Percentiles rank a stretch among this genome's conserved stretches.
phyloP scores from a whole-genome alignment of 2,797 vertebrate genomes.

The Pelobates cultripes region DNA sequence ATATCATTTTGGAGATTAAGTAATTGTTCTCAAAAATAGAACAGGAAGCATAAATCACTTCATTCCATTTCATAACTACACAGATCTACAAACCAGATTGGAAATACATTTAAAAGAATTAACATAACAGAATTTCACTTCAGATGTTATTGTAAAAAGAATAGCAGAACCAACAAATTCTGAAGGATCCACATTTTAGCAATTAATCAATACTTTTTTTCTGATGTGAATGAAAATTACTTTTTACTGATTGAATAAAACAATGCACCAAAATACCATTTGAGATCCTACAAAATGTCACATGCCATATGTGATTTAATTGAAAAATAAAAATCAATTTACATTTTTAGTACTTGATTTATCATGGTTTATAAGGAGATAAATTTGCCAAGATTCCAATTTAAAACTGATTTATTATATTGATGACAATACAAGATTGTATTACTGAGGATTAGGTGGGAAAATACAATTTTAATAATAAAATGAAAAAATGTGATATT shows the following conservation, averaged over 20 bases:
- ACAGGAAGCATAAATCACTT: conserved; percentile 13
- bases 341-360: conserved; percentile 48
- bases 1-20: not conserved
- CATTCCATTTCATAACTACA: not conserved
- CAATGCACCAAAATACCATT: conserved; percentile 37
- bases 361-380: conserved; percentile 42
- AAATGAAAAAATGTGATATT: too few species aligned
- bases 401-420: conserved; percentile 41
- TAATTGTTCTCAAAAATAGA: not conserved
- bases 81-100: conserved; percentile 16
- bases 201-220: conserved; percentile 46
- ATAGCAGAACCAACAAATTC: not conserved
- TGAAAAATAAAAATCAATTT: conserved; percentile 51
- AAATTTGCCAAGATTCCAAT: conserved; percentile 34
- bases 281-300: conserved; percentile 46
- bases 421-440: conserved; percentile 2
- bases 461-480: too few species aligned
- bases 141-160: conserved; percentile 19
- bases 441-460: too few species aligned
- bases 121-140: conserved; percentile 1
- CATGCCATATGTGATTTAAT: conserved; percentile 53
- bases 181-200: conserved; percentile 6
- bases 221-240: conserved; percentile 8
- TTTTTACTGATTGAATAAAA: conserved; percentile 35
- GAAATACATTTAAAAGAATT: not conserved